phyloP scores from a whole-genome alignment of 2,888 invertebrate genomes.

The Griposia aprilina region DNA sequence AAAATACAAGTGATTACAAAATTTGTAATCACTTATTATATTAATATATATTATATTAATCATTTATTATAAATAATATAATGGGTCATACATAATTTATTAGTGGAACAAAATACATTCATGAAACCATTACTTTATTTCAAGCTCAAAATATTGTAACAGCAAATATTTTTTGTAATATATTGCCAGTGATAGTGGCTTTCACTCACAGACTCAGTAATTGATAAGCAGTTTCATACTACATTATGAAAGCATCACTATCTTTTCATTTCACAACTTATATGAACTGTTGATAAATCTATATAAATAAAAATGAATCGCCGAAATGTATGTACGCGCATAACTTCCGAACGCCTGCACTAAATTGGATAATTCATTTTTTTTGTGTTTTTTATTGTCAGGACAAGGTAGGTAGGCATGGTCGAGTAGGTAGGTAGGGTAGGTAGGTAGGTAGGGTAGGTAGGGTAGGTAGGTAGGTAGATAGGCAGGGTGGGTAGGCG shows the following conservation, averaged over 20 bases:
- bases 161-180: not conserved
- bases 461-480: too few relatives aligned
- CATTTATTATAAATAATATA: not conserved
- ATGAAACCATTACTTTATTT: not conserved
- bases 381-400: too few relatives aligned
- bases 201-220: constrained; percentile 8
- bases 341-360: too few relatives aligned
- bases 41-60: too few relatives aligned
- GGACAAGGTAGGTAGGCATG: too few relatives aligned
- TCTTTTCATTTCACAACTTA: constrained; percentile 37
- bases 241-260: constrained; percentile 28
- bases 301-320: too few relatives aligned
- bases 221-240: constrained; percentile 30
- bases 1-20: not conserved
- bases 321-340: too few relatives aligned
- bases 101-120: not conserved
- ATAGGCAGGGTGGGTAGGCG: too few relatives aligned
- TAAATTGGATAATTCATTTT: too few relatives aligned
- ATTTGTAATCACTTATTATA: too few relatives aligned
- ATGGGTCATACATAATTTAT: not conserved
- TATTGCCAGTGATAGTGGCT: constrained; percentile 1
- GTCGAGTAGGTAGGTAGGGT: too few relatives aligned
- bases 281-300: constrained; percentile 29
- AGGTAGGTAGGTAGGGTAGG: too few relatives aligned
- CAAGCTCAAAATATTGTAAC: not conserved